These are phyloP conservation scores for Coracias cyanogaster DNA, from an alignment of 2,797 vertebrate genomes.

Conservation along the genomic window DNA sequence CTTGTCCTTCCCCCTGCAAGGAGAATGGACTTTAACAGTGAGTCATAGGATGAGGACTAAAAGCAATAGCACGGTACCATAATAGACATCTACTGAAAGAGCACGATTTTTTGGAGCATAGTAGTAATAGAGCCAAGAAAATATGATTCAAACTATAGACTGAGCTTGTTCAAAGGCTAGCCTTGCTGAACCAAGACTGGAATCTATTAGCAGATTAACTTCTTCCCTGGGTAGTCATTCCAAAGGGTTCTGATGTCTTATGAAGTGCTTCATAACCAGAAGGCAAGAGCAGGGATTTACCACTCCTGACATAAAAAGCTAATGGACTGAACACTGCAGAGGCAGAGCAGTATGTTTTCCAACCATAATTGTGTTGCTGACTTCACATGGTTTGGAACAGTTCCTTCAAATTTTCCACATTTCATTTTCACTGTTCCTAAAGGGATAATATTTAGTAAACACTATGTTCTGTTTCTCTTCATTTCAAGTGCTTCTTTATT, in stretches of 20 bases:
- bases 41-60: background rate
- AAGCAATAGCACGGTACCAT: background rate
- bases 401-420: background rate
- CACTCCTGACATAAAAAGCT: background rate
- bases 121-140: background rate
- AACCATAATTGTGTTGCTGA: background rate
- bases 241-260: background rate
- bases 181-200: background rate
- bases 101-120: background rate
- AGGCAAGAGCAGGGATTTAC: background rate
- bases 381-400: background rate
- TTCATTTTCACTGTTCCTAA: slow-evolving; percentile 3
- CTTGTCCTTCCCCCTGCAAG: background rate
- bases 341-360: background rate
- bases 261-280: background rate
- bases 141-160: background rate
- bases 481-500: background rate
- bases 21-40: background rate
- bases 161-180: background rate
- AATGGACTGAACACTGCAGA: background rate
- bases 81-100: background rate
- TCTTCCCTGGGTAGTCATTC: background rate
- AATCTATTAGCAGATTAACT: background rate
- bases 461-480: background rate
- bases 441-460: background rate